Base-by-base conservation (phyloP, 2,888 invertebrate genomes). In the Phyto melanocephala region DNA sequence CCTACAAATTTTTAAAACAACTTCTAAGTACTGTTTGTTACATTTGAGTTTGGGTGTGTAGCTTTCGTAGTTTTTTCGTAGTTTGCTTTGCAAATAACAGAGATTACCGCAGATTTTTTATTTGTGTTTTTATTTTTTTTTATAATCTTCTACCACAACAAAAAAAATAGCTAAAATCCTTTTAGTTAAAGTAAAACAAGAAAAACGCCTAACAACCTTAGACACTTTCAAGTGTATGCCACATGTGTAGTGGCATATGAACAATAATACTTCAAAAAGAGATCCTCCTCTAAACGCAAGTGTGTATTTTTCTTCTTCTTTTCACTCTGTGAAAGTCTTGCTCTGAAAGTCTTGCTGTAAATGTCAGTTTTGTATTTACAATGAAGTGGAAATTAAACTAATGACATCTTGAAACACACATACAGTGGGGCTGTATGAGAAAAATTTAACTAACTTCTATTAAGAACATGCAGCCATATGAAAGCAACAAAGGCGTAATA, bases 141-240 rank as follows among this genome's bases (percentile, higher is more conserved):
- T 15, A 20, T 6, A n/a, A 0, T n/a, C 20, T 37, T 42, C 13
- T 8, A 17, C 40, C 17, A 28, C 37, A 4, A 72, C 8, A 62
- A 40, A 4, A 15, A 47, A 13, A 52, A 71, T n/a, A 54, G 11
- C 8, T 33, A 17, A 50, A 65, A 20, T 35, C 15, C 3, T 6
- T 45, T 70, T 42, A 11, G 1, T 40, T 40, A 17, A 62, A 13
- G 13, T 5, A 37, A 20, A 54, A 54, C 20, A 2, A 11, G 8
- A 37, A 50, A 54, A 60, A 71, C 22, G 81, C 65, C 65, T 67
- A 62, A 77, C 35, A 65, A 81, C 71, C 71, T 77, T 72, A 80
- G 56, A 45, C 63, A 75, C 50, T 67, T 81, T 71, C 60, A 71
- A 81, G 80, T 56, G 68, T 47, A 80, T n/a, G 50, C 2, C 65